Evolutionary conservation across 1,140 invertebrate genomes (phyloP), one percentile per base, ranked within the genome.

Genomic region (Macrobrachium nipponense): DNA sequence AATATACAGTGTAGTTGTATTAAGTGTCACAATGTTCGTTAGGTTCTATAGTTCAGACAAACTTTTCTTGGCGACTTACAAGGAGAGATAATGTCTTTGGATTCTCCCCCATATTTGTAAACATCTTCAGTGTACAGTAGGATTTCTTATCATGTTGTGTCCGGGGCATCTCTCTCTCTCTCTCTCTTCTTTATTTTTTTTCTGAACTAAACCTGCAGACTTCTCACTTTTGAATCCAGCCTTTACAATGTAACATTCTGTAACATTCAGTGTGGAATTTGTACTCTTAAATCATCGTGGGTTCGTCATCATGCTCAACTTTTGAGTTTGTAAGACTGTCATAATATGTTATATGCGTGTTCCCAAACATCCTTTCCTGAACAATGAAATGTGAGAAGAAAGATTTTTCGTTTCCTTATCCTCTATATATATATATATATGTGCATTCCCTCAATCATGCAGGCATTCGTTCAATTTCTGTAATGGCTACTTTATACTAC

Each of bases 291-390:
- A 58, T 62, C 61, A 62, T 79, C 36, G 77, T 79, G 60, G 20
- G 77, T 43, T 79, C 62, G 77, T 79, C 60, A 79, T 79, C 23
- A 79, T 79, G 77, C 77, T 79, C 77, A 79, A 79, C 77, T 79
- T 60, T 61, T 43, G 60, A 79, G 60, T 79, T 79, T 79, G 77
- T 79, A 79, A 79, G 77, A 62, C 60, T 79, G 23, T 61, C 12
- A n/a, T n/a, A n/a, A n/a, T n/a, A 62, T 79, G 23, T 62, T n/a
- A n/a, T 79, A 23, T 43, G 36, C 23, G 77, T 79, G 77, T 79
- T 79, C 77, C 77, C 77, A 79, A 60, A 43, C n/a, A 51, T 51
- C 62, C 36, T 27, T 59, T 62, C 60, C 58, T 60, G 60, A 60
- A 79, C 23, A 44, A 79, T 79, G 77, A 79, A 58, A 79, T 79